Percentiles rank a stretch among this genome's conserved stretches.
phyloP scores from a whole-genome alignment of 2,888 invertebrate genomes.

The Sarcophaga rosellei region DNA sequence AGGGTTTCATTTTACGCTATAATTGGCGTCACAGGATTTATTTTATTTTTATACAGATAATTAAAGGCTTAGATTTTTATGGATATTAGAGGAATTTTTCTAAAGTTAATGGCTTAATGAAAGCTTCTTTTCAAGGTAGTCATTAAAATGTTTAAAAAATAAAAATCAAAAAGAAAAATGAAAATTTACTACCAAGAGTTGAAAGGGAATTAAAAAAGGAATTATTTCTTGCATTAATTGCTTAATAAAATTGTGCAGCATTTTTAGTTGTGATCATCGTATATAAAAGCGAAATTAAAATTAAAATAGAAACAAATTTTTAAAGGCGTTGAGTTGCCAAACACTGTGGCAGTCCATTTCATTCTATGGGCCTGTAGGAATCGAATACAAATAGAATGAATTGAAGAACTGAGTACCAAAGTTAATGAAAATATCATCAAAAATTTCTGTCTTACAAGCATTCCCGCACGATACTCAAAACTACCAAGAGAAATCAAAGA shows the following conservation, averaged over 20 bases:
- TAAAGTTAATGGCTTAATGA: constrained; percentile 58
- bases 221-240: neutral
- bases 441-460: too few species aligned
- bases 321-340: too few species aligned
- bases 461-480: too few species aligned
- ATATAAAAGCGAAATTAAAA: neutral
- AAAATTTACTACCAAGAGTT: neutral
- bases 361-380: too few species aligned
- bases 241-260: neutral
- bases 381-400: too few species aligned
- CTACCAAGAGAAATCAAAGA: too few species aligned
- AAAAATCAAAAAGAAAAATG: too few species aligned
- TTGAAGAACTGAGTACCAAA: too few species aligned
- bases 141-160: neutral
- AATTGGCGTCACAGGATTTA: neutral
- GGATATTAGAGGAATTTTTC: constrained; percentile 9
- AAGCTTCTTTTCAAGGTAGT: constrained; percentile 23
- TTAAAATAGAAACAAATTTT: too few species aligned
- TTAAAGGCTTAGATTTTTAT: constrained; percentile 27
- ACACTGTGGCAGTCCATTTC: too few species aligned
- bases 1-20: neutral
- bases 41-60: constrained; percentile 6
- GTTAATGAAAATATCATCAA: too few species aligned
- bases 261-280: neutral
- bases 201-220: neutral